Percentiles rank a stretch among this genome's conserved stretches.
phyloP scores from a whole-genome alignment of 2,113 vertebrate species.

The Lucifuga dentata region DNA sequence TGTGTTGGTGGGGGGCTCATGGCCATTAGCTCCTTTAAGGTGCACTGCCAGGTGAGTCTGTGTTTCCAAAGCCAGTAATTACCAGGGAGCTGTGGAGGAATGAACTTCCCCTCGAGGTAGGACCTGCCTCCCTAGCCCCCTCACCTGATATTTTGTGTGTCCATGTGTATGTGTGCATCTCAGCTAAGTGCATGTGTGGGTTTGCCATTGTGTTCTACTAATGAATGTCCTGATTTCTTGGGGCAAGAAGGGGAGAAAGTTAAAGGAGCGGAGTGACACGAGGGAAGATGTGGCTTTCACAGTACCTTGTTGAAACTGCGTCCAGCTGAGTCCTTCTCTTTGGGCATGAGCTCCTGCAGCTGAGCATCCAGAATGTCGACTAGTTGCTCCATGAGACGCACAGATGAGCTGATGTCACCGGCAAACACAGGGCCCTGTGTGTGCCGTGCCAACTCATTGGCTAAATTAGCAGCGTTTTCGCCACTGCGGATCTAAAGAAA shows the following conservation, averaged over 20 bases:
- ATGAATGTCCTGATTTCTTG: slow-evolving; percentile 59
- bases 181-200: not conserved
- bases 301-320: slow-evolving; percentile 98
- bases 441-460: slow-evolving; percentile 96
- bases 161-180: slow-evolving; percentile 12
- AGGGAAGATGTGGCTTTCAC: slow-evolving; percentile 45
- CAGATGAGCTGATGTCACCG: slow-evolving; percentile 96
- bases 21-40: slow-evolving; percentile 72
- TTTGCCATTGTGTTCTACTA: slow-evolving; percentile 49
- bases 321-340: slow-evolving; percentile 91
- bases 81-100: slow-evolving; percentile 60
- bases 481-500: slow-evolving; percentile 92
- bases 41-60: slow-evolving; percentile 68
- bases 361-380: slow-evolving; percentile 98
- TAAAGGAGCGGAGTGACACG: slow-evolving; percentile 44
- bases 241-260: slow-evolving; percentile 21
- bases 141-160: slow-evolving; percentile 41
- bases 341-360: slow-evolving; percentile 93
- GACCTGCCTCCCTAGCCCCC: slow-evolving; percentile 44
- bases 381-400: slow-evolving; percentile 97
- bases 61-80: slow-evolving; percentile 74
- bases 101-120: slow-evolving; percentile 57
- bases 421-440: slow-evolving; percentile 96
- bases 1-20: slow-evolving; percentile 57
- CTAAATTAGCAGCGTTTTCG: slow-evolving; percentile 96